Conservation (phyloP, 2,113 vertebrate genomes). For the Galemys pyrenaicus region DNA sequence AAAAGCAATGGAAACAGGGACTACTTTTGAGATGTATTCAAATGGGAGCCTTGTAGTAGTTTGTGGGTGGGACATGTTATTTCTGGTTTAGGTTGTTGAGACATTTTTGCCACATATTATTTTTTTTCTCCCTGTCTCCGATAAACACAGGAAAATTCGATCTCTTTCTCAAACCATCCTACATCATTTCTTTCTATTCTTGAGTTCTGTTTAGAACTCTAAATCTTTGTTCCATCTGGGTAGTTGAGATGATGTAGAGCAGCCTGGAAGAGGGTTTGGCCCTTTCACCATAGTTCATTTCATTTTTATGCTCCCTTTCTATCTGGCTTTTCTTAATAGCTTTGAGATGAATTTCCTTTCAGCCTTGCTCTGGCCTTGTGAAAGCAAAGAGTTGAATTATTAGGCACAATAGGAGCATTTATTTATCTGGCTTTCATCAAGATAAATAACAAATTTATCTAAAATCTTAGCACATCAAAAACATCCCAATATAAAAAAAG, state of each 20-base stretch:
- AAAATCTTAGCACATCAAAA: constrained; percentile 78
- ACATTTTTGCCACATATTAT: not conserved
- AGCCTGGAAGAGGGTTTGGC: constrained; percentile 66
- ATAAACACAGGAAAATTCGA: constrained; percentile 25
- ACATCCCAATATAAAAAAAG: constrained; percentile 65
- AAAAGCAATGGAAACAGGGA: not conserved
- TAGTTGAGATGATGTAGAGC: constrained; percentile 65
- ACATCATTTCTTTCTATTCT: constrained; percentile 51
- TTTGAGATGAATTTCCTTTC: constrained; percentile 80
- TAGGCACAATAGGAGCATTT: constrained; percentile 78
- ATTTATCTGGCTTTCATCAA: constrained; percentile 79
- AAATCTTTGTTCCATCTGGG: constrained; percentile 63
- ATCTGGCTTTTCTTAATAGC: constrained; percentile 79
- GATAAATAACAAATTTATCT: constrained; percentile 82
- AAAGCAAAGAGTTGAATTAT: constrained; percentile 80
- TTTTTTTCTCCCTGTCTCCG: constrained; percentile 13
- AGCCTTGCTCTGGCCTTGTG: constrained; percentile 80
- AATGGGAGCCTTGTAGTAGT: not conserved
- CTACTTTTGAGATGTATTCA: constrained; percentile 29
- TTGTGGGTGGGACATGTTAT: not conserved
- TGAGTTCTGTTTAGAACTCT: constrained; percentile 53
- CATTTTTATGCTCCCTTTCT: constrained; percentile 59
- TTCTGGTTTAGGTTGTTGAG: not conserved
- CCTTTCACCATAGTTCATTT: constrained; percentile 76
- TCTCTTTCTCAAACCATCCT: constrained; percentile 47